phyloP scores from a whole-genome alignment of 2,888 invertebrate genomes.

The Desoria tigrina region DNA sequence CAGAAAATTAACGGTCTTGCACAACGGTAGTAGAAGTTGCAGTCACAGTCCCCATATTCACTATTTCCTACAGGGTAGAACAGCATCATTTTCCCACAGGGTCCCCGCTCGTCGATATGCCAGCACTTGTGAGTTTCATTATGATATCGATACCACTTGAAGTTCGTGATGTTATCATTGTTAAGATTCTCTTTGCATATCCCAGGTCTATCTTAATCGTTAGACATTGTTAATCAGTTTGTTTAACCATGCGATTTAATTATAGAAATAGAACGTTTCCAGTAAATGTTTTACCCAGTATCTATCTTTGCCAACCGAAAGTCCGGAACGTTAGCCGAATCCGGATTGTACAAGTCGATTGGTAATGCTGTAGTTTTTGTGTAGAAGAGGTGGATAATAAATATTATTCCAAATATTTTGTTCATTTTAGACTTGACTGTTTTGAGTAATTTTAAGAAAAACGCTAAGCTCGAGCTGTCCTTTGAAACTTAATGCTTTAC shows the following conservation, averaged over 20 bases:
- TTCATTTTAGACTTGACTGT: no score
- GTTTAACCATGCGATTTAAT: neutral
- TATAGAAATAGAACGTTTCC: no score
- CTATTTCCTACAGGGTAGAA: slow-evolving; percentile 46
- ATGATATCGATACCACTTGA: slow-evolving; percentile 46
- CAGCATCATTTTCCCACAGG: slow-evolving; percentile 49
- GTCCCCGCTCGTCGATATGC: slow-evolving; percentile 47
- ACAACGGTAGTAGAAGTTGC: slow-evolving; percentile 46
- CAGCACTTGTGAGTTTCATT: slow-evolving; percentile 45
- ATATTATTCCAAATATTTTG: no score
- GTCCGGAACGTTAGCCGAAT: neutral
- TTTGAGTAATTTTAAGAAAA: no score
- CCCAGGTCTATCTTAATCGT: slow-evolving; percentile 22
- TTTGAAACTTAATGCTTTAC: no score
- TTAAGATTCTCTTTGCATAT: slow-evolving; percentile 41
- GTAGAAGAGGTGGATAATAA: no score
- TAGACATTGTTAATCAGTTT: neutral
- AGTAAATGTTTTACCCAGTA: no score
- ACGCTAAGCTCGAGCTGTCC: no score
- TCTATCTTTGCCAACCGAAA: neutral
- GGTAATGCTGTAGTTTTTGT: neutral
- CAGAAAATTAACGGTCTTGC: slow-evolving; percentile 51
- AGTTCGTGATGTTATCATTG: slow-evolving; percentile 41
- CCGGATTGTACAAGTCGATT: slow-evolving; percentile 5
- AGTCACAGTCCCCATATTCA: slow-evolving; percentile 50